Evolutionary conservation across 2,797 vertebrate genomes (phyloP), one percentile per base, ranked within the genome.

Genomic region (Serranus cabrilla): DNA sequence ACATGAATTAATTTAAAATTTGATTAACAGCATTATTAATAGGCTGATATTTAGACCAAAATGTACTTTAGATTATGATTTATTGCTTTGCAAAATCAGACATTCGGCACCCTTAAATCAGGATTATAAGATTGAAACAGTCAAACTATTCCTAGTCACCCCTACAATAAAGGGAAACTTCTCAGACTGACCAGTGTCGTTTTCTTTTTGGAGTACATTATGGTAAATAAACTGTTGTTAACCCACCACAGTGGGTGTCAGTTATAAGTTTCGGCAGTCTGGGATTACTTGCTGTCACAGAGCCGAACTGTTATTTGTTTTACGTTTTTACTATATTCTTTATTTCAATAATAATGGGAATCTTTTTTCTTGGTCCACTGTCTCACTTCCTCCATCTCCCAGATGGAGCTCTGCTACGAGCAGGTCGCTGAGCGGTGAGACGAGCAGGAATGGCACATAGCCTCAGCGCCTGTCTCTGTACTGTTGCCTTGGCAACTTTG

Each of bases 401-500:
- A 74, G 66, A 82, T 58, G 55, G 69, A 76, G 60, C 55, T 65
- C 25, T 64, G 74, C 2, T 61, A 39, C 59, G 64, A 21, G 46
- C 73, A 84, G 80, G 76, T 78, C 59, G n/a, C 72, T 61, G 74
- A 80, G 78, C 34, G 18, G 25, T 56, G 39, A 66, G 65, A 61
- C 46, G 56, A 71, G 64, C 58, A 70, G 56, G 17, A 79, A 71
- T 23, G 60, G 52, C 72, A 83, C 65, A 78, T 43, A 75, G 70
- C 70, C 75, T 69, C 73, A 20, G 27, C 63, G 79, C 56, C 70
- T 70, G 61, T 81, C 80, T 88, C 85, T 82, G 40, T 62, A 74
- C 85, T 82, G 92, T 91, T 92, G 83, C 91, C 88, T 63, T 78
- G 82, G 89, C 64, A 90, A 90, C 87, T 62, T 86, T 77, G 87